These are phyloP conservation scores for Drosophila nikananu DNA, from an alignment of 1,140 invertebrate genomes.

Conservation along the genomic window DNA sequence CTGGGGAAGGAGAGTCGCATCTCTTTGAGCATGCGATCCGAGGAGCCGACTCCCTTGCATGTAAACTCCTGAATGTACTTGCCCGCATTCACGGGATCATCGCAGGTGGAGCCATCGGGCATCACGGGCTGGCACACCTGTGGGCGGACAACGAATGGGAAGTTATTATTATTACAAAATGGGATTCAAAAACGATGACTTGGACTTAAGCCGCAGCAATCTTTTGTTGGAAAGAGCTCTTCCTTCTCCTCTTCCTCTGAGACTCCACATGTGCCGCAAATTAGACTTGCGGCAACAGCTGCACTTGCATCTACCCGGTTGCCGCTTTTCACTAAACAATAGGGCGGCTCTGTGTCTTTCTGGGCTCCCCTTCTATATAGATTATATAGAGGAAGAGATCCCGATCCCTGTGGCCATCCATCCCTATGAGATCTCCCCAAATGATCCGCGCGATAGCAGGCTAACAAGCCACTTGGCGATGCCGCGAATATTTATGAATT, in stretches of 20 bases:
- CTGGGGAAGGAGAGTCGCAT: slow-evolving; percentile 93
- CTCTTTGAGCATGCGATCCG: slow-evolving; percentile 89
- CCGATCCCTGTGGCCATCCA: slow-evolving; percentile 13
- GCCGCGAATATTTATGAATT: slow-evolving; percentile 46
- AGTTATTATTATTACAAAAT: slow-evolving; percentile 3
- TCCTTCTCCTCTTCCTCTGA: background rate
- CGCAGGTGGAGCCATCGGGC: slow-evolving; percentile 86
- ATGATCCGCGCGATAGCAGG: slow-evolving; percentile 36
- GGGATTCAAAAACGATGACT: slow-evolving; percentile 19
- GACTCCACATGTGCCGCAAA: slow-evolving; percentile 64
- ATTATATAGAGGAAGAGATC: slow-evolving; percentile 17
- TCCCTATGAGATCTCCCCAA: slow-evolving; percentile 21
- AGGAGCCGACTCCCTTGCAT: slow-evolving; percentile 87
- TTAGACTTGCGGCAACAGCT: slow-evolving; percentile 45
- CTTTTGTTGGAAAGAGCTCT: background rate
- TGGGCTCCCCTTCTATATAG: slow-evolving; percentile 6
- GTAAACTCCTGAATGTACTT: slow-evolving; percentile 89
- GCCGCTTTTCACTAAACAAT: slow-evolving; percentile 74
- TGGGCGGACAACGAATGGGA: slow-evolving; percentile 31
- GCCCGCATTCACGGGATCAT: slow-evolving; percentile 86
- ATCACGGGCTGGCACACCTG: slow-evolving; percentile 89
- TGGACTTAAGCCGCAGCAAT: slow-evolving; percentile 26
- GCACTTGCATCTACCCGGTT: slow-evolving; percentile 55
- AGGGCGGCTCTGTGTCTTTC: slow-evolving; percentile 62
- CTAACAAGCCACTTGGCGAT: slow-evolving; percentile 54